phyloP scores from a whole-genome alignment of 2,888 invertebrate species.

The Synanthedon tipuliformis region DNA sequence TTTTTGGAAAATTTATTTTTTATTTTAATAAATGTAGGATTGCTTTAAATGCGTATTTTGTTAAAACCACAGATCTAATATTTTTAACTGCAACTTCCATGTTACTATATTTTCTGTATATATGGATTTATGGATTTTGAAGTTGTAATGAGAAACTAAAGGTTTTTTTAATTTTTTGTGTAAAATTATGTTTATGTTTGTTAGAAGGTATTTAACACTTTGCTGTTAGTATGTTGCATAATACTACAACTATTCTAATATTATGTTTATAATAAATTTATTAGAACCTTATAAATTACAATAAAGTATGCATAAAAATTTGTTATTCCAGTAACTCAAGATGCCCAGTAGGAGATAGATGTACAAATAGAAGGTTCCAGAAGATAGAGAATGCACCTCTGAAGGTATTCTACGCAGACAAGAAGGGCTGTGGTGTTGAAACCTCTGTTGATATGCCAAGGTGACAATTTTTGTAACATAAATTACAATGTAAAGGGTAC shows the following conservation, averaged over 20 bases:
- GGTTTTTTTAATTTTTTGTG: neutral
- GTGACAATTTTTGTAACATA: conserved; percentile 44
- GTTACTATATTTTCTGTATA: too few species aligned
- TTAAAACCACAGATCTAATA: too few species aligned
- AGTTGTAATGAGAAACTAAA: too few species aligned
- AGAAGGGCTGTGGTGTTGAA: conserved; percentile 95
- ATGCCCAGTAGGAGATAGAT: conserved; percentile 89
- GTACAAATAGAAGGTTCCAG: conserved; percentile 96
- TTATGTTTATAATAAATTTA: too few species aligned
- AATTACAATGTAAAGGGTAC: too few species aligned
- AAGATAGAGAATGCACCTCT: conserved; percentile 85
- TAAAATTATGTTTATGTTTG: neutral
- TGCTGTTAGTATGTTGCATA: neutral
- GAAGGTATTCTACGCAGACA: conserved; percentile 90
- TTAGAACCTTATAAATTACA: too few species aligned
- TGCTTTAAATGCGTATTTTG: too few species aligned
- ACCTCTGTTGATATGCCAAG: conserved; percentile 77
- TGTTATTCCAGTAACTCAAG: conserved; percentile 78
- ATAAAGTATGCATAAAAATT: neutral
- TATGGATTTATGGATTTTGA: too few species aligned
- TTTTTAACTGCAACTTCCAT: too few species aligned
- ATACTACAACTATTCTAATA: neutral
- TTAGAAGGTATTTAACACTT: too few species aligned
- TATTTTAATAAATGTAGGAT: too few species aligned
- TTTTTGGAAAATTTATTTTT: too few species aligned